Evolutionary conservation across 2,113 vertebrate species (phyloP).

Genomic region (Motacilla tschutschensis): DNA sequence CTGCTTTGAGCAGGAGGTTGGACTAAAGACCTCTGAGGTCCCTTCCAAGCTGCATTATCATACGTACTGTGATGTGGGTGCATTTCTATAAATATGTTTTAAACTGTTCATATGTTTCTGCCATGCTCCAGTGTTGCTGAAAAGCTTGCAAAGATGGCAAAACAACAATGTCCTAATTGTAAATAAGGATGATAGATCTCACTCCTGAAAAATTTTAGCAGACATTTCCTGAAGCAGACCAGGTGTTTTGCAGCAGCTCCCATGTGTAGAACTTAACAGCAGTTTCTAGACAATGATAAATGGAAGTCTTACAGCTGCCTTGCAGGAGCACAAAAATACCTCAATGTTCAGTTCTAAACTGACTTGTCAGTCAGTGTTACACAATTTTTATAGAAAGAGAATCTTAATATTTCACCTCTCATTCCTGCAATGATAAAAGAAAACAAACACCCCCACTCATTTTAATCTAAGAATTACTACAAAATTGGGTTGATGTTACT

Average conservation of each 20-base stretch:
- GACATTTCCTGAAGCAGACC: background rate
- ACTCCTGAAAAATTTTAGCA: background rate
- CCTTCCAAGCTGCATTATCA: background rate
- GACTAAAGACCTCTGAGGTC: background rate
- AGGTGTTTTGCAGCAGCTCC: background rate
- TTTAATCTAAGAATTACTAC: background rate
- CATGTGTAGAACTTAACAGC: background rate
- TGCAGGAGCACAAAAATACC: background rate
- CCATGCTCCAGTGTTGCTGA: background rate
- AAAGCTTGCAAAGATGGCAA: background rate
- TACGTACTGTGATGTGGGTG: background rate
- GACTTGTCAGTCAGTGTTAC: background rate
- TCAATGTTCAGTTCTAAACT: background rate
- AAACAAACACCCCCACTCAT: background rate
- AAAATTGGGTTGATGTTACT: background rate
- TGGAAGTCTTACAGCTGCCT: background rate
- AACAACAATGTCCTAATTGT: background rate
- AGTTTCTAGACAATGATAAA: background rate
- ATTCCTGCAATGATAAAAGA: background rate
- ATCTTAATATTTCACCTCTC: background rate
- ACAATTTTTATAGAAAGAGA: background rate
- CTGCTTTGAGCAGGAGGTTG: background rate
- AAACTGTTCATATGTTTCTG: background rate
- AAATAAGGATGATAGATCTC: background rate
- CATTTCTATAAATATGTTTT: background rate